Base-by-base conservation (phyloP, 2,888 invertebrate species). In the Galerucella pusilla region DNA sequence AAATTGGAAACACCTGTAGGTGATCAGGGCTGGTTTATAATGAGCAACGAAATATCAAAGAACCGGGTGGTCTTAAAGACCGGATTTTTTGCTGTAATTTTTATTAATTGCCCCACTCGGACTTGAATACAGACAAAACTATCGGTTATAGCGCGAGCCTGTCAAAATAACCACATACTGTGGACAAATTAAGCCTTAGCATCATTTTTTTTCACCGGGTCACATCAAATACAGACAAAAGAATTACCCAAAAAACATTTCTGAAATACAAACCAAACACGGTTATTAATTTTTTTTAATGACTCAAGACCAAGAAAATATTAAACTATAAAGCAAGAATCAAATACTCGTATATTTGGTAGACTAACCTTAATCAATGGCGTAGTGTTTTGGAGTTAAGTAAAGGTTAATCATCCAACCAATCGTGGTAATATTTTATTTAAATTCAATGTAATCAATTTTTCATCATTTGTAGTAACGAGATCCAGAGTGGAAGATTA, bases 1-100 rank as follows among this genome's bases (percentile, higher is more conserved):
- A 74, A 76, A 74, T 74, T 76, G 74, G 74, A 72, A 76, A 76
- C 76, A 72, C 76, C 74, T 72, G 76, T 76, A 76, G 72, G 74
- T 76, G 69, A 74, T 74, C 74, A 67, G 46, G 66, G 74, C 71
- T 74, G 66, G 65, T 64, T 71, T 74, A 74, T 74, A 74, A 76
- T 76, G 72, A 74, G 63, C 67, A 74, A 65, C 60, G 72, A 28
- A 74, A 72, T 76, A 75, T 77, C 71, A 77, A 70, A 64, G 68
- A 73, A 73, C 77, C 75, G 77, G 75, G 75, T 75, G 77, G 73
- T 75, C 77, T 68, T 60, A 72, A 54, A 68, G 68, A 75, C 75
- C 73, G 77, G 71, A 75, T 75, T 77, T 77, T 77, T 77, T 68
- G 73, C 71, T 71, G 68, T 75, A 75, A 75, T 72, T 73, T 73